A percentile compares a stretch with the other conserved stretches of the same genome.
These are phyloP conservation scores for Phymatocera aterrima DNA, from an alignment of 2,888 invertebrate genomes.

Conservation along the genomic window DNA sequence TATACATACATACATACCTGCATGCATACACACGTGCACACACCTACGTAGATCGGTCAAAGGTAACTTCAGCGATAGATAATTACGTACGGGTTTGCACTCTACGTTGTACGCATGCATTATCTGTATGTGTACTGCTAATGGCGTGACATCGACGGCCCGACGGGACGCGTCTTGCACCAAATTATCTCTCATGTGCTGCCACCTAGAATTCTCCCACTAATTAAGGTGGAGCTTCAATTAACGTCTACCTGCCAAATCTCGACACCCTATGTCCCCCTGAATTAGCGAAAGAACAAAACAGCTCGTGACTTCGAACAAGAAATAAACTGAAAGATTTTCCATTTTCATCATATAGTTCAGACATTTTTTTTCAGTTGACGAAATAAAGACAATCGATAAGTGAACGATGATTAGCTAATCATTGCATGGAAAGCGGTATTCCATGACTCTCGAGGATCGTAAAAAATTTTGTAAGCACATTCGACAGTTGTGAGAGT, in stretches of 20 bases:
- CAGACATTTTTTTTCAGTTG: too few relatives aligned
- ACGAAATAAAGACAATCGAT: too few relatives aligned
- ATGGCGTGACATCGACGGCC: conserved; percentile 1
- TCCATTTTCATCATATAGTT: too few relatives aligned
- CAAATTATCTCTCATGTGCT: conserved; percentile 18
- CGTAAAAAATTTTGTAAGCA: too few relatives aligned
- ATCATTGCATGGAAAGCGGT: too few relatives aligned
- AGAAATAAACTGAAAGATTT: too few relatives aligned
- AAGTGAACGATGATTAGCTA: too few relatives aligned
- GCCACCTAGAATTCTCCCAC: conserved; percentile 4
- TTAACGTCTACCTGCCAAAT: conserved; percentile 18
- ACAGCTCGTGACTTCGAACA: neutral
- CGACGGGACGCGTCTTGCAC: conserved; percentile 15
- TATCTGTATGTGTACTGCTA: neutral
- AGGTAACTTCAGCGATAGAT: conserved; percentile 4
- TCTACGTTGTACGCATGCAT: neutral
- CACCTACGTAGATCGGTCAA: neutral
- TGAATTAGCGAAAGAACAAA: neutral
- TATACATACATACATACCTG: neutral
- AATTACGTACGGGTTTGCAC: conserved; percentile 10
- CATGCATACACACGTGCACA: neutral
- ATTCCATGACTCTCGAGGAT: too few relatives aligned
- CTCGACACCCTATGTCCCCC: neutral
- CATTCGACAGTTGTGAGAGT: too few relatives aligned
- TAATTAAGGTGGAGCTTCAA: conserved; percentile 31